These are phyloP conservation scores for Drosophila setosimentum DNA, from an alignment of 2,888 invertebrate species.

Conservation along the genomic window DNA sequence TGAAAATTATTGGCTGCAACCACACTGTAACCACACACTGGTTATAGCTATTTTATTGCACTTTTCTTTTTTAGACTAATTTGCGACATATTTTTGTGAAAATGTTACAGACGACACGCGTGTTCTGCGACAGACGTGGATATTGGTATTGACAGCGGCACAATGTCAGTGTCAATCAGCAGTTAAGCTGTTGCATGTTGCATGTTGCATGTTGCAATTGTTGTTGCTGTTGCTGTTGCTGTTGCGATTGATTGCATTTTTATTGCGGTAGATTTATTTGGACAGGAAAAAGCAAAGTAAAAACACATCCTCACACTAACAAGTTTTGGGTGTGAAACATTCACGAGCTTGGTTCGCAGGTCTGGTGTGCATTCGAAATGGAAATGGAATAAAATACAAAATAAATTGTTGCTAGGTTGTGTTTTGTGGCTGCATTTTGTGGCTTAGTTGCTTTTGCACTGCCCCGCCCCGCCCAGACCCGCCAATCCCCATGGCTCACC, in stretches of 20 bases:
- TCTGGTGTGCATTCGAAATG: slow-evolving; percentile 52
- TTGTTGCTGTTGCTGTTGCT: slow-evolving; percentile 21
- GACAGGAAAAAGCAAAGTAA: slow-evolving; percentile 47
- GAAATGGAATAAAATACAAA: slow-evolving; percentile 65
- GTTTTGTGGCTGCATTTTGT: slow-evolving; percentile 59
- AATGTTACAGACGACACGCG: slow-evolving; percentile 14
- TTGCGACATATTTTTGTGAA: slow-evolving; percentile 38
- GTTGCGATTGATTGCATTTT: slow-evolving; percentile 72
- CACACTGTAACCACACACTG: slow-evolving; percentile 34
- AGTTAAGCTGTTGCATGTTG: slow-evolving; percentile 58
- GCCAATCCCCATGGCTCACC: not conserved
- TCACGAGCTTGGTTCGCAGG: slow-evolving; percentile 43
- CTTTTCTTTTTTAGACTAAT: slow-evolving; percentile 35
- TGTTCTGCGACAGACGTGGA: slow-evolving; percentile 35
- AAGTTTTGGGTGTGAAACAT: slow-evolving; percentile 44
- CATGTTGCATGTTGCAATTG: slow-evolving; percentile 26
- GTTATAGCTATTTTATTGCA: slow-evolving; percentile 62
- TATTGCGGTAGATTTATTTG: slow-evolving; percentile 72
- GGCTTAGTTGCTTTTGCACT: slow-evolving; percentile 30
- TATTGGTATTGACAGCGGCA: slow-evolving; percentile 51
- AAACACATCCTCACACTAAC: slow-evolving; percentile 10
- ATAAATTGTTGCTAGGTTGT: slow-evolving; percentile 59
- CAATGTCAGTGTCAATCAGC: slow-evolving; percentile 82
- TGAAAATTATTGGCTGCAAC: slow-evolving; percentile 40
- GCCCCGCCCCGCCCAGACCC: too few relatives aligned